Base-by-base conservation (phyloP, 2,113 vertebrate species). In the Microcebus lehilahytsara region DNA sequence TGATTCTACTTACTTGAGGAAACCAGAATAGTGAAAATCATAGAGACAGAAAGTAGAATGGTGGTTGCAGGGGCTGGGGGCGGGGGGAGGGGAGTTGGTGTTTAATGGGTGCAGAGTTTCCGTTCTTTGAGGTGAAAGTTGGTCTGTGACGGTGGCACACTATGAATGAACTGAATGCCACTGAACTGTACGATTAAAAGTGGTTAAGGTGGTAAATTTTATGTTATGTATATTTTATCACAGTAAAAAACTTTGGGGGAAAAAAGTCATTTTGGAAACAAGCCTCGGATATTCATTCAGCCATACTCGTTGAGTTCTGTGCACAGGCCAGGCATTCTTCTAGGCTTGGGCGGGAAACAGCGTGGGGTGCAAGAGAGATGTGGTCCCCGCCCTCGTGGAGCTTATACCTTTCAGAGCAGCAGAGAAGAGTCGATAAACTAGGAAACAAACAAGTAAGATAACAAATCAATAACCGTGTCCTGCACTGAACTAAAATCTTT, bases 351-450 rank as follows among this genome's bases (percentile, higher is more conserved):
- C 25, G 27, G 27, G 3, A 56, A 49, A 17, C 1, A 27, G 8
- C 34, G 60, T 64, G 25, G 62, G 62, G 51, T 23, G 0, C 22
- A 14, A 25, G 37, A 37, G 30, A 89, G 67, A 7, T 56, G 5
- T 0, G 17, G 25, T n/a, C 8, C 32, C 58, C n/a, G 37, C n/a
- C 53, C 17, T 87, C 9, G 0, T 0, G 46, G 87, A 37, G 7
- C 17, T 94, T 25, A 7, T 3, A 19, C 22, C 51, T 46, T 37
- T 11, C 3, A 11, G 51, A 69, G 81, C 3, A 2, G 17, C 40
- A 9, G 25, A 0, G 20, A 72, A 27, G 72, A 14, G 22, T 46
- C 14, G 0, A 42, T 25, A 9, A 66, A n/a, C 2, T 16, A 81
- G 79, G 40, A 40, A 66, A 62, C 22, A 49, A 46, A 37, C 60